phyloP scores from a whole-genome alignment of 1,140 invertebrate species.

The Drosophila novamexicana region DNA sequence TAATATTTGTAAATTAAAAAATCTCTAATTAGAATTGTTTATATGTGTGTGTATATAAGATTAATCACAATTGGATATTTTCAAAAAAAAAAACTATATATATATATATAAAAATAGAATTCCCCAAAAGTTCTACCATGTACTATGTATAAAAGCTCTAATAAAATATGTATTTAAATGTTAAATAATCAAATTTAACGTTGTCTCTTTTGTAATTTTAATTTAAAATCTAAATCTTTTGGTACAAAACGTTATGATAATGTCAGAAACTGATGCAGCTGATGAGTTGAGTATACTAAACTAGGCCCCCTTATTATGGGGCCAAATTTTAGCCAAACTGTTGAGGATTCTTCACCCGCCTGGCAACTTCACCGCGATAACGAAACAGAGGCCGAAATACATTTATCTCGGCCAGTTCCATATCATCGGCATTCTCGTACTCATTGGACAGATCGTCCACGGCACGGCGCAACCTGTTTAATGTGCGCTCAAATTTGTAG shows the following conservation, averaged over 20 bases:
- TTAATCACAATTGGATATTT: slow-evolving; percentile 58
- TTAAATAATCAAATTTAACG: slow-evolving; percentile 52
- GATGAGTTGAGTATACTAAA: slow-evolving; percentile 21
- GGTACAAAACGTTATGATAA: slow-evolving; percentile 28
- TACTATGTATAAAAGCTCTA: slow-evolving; percentile 46
- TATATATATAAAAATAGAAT: background rate
- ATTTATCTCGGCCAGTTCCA: slow-evolving; percentile 80
- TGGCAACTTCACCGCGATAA: slow-evolving; percentile 66
- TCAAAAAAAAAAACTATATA: slow-evolving; percentile 2
- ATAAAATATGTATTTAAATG: slow-evolving; percentile 70
- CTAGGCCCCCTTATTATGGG: background rate
- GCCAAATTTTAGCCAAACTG: slow-evolving; percentile 47
- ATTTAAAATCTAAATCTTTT: slow-evolving; percentile 37
- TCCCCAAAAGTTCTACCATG: slow-evolving; percentile 17
- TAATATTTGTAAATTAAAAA: slow-evolving; percentile 45
- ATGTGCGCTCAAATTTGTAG: slow-evolving; percentile 41
- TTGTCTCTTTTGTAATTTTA: slow-evolving; percentile 19
- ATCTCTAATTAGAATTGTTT: slow-evolving; percentile 27
- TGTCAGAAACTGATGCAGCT: background rate
- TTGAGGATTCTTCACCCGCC: slow-evolving; percentile 54
- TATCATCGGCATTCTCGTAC: slow-evolving; percentile 60
- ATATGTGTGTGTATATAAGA: slow-evolving; percentile 61
- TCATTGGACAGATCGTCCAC: slow-evolving; percentile 58
- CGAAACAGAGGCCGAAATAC: slow-evolving; percentile 77
- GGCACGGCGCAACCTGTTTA: slow-evolving; percentile 56